These are phyloP conservation scores for Astur gentilis DNA, from an alignment of 2,113 vertebrate genomes.

Conservation along the genomic window DNA sequence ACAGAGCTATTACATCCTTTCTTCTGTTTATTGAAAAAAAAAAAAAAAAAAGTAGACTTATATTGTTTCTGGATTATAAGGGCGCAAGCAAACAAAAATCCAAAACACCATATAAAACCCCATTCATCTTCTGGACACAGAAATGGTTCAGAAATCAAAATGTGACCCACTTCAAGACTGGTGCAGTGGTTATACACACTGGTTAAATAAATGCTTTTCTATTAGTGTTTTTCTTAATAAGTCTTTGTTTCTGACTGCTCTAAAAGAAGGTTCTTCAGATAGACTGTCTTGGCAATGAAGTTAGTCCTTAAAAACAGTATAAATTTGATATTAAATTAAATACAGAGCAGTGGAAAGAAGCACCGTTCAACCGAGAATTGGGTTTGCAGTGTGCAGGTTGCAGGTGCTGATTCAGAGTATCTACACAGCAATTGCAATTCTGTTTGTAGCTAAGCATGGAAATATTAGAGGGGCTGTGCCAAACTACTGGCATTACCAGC, in stretches of 20 bases:
- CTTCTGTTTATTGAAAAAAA: background rate
- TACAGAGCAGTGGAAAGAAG: background rate
- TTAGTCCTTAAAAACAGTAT: background rate
- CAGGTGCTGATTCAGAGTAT: background rate
- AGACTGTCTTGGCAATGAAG: background rate
- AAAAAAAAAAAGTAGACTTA: background rate
- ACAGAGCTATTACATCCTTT: background rate
- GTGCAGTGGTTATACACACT: background rate
- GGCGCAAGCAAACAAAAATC: background rate
- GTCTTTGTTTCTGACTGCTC: background rate
- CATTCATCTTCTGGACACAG: background rate
- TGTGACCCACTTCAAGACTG: background rate
- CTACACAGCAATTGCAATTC: background rate
- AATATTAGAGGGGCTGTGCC: background rate
- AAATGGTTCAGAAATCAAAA: background rate
- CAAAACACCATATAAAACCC: background rate
- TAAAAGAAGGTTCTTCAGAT: background rate
- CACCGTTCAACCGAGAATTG: accelerated
- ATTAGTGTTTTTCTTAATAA: background rate
- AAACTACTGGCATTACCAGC: background rate
- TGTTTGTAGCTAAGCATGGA: background rate
- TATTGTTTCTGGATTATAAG: background rate
- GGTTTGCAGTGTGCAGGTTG: background rate
- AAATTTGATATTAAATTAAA: background rate
- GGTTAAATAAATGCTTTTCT: background rate